Conservation (phyloP, 2,888 invertebrate genomes). For the Formica aserva region DNA sequence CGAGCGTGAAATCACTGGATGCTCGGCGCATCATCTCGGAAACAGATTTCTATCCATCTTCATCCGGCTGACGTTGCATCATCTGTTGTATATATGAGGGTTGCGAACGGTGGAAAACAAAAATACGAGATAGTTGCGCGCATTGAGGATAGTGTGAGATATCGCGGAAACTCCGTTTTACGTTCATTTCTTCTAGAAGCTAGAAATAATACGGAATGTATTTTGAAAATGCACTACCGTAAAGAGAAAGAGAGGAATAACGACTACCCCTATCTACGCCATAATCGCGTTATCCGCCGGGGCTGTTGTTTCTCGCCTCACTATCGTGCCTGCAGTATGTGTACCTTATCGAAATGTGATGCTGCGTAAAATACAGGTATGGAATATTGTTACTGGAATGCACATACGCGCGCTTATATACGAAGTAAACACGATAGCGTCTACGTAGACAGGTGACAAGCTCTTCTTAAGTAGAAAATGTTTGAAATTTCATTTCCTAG, state of each 20-base stretch:
- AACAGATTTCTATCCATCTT: slow-evolving; percentile 50
- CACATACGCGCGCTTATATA: slow-evolving; percentile 31
- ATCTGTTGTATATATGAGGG: slow-evolving; percentile 14
- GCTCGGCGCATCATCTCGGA: slow-evolving; percentile 23
- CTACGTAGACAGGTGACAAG: slow-evolving; percentile 30
- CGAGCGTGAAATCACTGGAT: slow-evolving; percentile 37
- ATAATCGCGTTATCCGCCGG: slow-evolving; percentile 57
- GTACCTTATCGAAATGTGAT: slow-evolving; percentile 53
- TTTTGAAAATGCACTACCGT: slow-evolving; percentile 36
- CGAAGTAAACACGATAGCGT: slow-evolving; percentile 27
- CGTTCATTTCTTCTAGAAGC: slow-evolving; percentile 43
- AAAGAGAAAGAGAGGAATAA: slow-evolving; percentile 20
- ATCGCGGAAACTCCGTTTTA: slow-evolving; percentile 9
- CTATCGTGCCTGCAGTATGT: slow-evolving; percentile 35
- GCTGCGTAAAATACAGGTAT: slow-evolving; percentile 52
- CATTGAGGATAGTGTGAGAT: slow-evolving; percentile 24
- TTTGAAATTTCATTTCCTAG: slow-evolving; percentile 40
- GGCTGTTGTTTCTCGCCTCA: slow-evolving; percentile 55
- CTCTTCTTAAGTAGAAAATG: slow-evolving; percentile 18
- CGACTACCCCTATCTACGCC: slow-evolving; percentile 45
- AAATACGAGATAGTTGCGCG: slow-evolving; percentile 27
- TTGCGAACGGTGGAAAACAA: background rate
- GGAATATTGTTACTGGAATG: slow-evolving; percentile 43
- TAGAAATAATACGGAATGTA: slow-evolving; percentile 48
- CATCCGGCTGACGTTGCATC: slow-evolving; percentile 49